A percentile compares a stretch with the other conserved stretches of the same genome.
These are phyloP conservation scores for Saccostrea echinata DNA, from an alignment of 1,140 invertebrate species.

Conservation along the genomic window DNA sequence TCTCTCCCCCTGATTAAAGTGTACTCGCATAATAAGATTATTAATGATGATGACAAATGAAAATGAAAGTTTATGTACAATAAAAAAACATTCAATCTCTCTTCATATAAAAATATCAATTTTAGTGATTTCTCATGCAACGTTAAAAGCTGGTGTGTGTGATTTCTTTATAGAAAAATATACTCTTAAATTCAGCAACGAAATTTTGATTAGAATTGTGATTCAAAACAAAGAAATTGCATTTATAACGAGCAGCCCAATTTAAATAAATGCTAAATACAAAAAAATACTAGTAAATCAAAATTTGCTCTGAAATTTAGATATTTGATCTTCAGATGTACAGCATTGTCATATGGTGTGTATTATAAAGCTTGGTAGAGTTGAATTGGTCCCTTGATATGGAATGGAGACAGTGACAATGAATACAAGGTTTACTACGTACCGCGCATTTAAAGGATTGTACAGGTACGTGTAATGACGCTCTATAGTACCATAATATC, in stretches of 20 bases:
- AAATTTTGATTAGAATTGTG: neutral
- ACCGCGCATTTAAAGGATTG: neutral
- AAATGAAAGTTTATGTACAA: neutral
- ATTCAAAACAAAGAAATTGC: neutral
- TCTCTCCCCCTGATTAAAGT: constrained; percentile 5
- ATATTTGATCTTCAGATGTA: too few relatives aligned
- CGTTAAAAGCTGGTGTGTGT: neutral
- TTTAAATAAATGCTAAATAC: neutral
- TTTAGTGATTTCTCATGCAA: neutral
- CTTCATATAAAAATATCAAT: constrained; percentile 17
- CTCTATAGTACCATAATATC: too few relatives aligned
- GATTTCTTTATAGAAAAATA: constrained; percentile 16
- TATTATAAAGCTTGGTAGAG: neutral
- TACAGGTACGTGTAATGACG: too few relatives aligned
- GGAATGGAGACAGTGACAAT: neutral
- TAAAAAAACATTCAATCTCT: constrained; percentile 3
- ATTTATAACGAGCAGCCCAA: neutral
- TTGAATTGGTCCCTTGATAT: neutral
- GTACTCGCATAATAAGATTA: neutral
- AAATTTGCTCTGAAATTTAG: neutral
- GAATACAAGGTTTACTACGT: neutral
- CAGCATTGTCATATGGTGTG: neutral
- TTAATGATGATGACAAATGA: constrained; percentile 4
- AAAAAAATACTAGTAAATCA: neutral
- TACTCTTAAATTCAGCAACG: neutral